Base-by-base conservation (phyloP, 1,140 invertebrate genomes). In the Meloidogyne chitwoodi region DNA sequence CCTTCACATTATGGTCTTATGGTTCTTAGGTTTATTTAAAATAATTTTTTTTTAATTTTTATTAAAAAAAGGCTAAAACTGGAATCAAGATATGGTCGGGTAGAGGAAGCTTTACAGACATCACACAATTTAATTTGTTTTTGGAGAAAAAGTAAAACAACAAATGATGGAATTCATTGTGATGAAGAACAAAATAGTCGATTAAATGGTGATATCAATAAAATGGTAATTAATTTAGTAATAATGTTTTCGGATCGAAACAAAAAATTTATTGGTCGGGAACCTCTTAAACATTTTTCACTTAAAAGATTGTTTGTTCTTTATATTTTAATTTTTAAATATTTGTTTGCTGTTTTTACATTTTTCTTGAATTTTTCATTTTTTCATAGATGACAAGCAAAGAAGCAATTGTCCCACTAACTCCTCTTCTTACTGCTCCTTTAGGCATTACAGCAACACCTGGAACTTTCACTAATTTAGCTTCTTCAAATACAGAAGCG, bases 1-100 rank as follows among this genome's bases (percentile, higher is more conserved):
- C 86, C 86, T 19, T 73, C 75, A n/a, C 83, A 86, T 74, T 86
- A 86, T 71, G 85, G 85, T 11, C 75, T 86, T 1, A 64, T 87
- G 22, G 85, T 86, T 4, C 69, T 86, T 26, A 66, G 83, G 26
- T 76, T 87, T 4, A n/a, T 56, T 56, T 48, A n/a, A n/a, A 44
- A 44, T 44, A 16, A 56, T 56, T 22, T n/a, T 4, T n/a, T 8
- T 56, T 22, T n/a, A 56, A 56, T 56, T 56, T 48, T 48, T 48
- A 19, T 44, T 38, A 10, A 48, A 34, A 34, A 41, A 8, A 67
- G 65, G 19, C 22, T 67, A 4, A 84, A 87, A 65, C 69, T 86
- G 12, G 85, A 87, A 68, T 63, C 77, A 26, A 86, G 83, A 77
- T 86, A 82, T 65, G 83, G 81, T 0, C 64, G 85, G 31, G 75